These are phyloP conservation scores for Drosophila repletoides DNA, from an alignment of 1,140 invertebrate species.

Conservation along the genomic window DNA sequence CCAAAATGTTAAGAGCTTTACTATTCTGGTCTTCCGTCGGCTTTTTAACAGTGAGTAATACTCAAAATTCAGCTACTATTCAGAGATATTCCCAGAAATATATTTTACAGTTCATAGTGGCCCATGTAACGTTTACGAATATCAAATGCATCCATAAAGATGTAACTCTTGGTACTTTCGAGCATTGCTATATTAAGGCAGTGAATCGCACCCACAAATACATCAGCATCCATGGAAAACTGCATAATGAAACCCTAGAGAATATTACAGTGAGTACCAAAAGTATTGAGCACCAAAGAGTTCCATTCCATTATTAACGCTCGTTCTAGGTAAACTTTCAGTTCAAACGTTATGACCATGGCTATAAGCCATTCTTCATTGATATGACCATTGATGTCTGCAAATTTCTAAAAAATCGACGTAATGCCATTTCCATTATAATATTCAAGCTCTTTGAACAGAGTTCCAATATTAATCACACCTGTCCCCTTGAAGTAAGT, in stretches of 20 bases:
- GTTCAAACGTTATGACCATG: neutral
- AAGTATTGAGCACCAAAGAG: too few relatives aligned
- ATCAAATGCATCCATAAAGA: neutral
- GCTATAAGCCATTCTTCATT: constrained; percentile 23
- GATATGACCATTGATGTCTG: constrained; percentile 24
- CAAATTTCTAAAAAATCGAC: constrained; percentile 6
- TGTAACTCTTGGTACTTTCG: neutral
- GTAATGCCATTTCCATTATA: neutral
- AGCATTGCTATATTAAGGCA: constrained; percentile 1
- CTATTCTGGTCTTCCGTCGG: neutral
- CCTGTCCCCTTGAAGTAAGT: too few relatives aligned
- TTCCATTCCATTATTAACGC: too few relatives aligned
- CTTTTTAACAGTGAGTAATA: neutral
- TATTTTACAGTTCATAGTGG: neutral
- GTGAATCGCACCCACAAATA: constrained; percentile 22
- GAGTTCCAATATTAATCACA: constrained; percentile 38
- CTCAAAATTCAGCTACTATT: neutral
- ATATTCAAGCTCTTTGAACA: neutral
- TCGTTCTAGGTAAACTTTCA: too few relatives aligned
- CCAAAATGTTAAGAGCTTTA: neutral
- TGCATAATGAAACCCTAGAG: too few relatives aligned
- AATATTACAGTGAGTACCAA: constrained; percentile 16
- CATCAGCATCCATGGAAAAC: neutral
- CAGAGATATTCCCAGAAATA: too few relatives aligned
- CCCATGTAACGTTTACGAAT: constrained; percentile 11